phyloP scores from a whole-genome alignment of 2,113 vertebrate genomes.

The Amblyopsis rosae region DNA sequence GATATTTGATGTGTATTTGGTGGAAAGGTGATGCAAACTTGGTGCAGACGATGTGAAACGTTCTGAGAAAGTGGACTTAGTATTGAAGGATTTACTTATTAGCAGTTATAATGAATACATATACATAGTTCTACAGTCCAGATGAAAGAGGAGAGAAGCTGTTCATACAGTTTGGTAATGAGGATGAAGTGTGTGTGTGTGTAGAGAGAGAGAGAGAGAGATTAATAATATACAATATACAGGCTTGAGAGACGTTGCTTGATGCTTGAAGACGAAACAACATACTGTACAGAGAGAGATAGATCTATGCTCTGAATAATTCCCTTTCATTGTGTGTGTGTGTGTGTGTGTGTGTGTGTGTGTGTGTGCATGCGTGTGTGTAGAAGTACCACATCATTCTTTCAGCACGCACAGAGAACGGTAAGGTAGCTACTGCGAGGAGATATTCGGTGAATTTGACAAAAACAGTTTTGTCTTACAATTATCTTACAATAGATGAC shows the following conservation, averaged over 20 bases:
- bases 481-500: neutral
- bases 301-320: slow-evolving; percentile 62
- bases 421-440: no score
- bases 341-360: slow-evolving; percentile 18
- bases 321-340: slow-evolving; percentile 62
- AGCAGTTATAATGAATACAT: no score
- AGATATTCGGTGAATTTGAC: neutral
- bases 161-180: neutral
- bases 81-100: no score
- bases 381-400: neutral
- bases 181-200: neutral
- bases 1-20: no score
- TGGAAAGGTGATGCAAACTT: no score
- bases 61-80: no score
- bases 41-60: no score
- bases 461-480: no score
- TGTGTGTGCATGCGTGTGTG: neutral
- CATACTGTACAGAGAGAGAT: slow-evolving; percentile 13
- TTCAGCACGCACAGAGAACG: no score
- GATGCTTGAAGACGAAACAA: slow-evolving; percentile 67
- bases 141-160: slow-evolving; percentile 36
- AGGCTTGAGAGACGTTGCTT: slow-evolving; percentile 15
- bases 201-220: neutral
- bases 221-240: no score
- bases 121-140: neutral